Conservation (phyloP, 2,888 invertebrate genomes). For the Eugnorisma glareosa region DNA sequence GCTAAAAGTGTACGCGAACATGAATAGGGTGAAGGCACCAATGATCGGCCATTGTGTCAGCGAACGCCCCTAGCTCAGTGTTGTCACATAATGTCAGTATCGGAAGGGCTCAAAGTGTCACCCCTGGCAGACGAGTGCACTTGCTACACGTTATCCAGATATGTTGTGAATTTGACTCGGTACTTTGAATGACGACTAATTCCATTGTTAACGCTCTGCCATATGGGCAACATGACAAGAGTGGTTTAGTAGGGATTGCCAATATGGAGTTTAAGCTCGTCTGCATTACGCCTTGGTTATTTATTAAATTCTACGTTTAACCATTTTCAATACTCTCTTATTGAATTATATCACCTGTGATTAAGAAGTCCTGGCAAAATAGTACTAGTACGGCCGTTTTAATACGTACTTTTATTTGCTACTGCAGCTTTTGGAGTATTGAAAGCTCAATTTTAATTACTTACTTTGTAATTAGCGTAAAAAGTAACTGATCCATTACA, state of each 20-base stretch:
- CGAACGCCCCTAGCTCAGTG: conserved; percentile 80
- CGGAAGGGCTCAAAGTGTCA: conserved; percentile 88
- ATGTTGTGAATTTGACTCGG: conserved; percentile 84
- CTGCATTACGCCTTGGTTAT: conserved; percentile 59
- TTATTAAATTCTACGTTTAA: conserved; percentile 36
- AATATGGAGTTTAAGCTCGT: conserved; percentile 70
- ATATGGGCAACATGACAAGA: conserved; percentile 87
- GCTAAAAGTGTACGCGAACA: conserved; percentile 68
- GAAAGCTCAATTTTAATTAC: neutral
- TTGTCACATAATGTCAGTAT: conserved; percentile 89
- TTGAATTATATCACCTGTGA: neutral
- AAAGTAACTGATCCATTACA: conserved; percentile 38
- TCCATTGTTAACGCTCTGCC: conserved; percentile 87
- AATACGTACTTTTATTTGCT: neutral
- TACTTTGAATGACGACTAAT: conserved; percentile 90
- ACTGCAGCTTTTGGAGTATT: neutral
- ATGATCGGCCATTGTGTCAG: conserved; percentile 85
- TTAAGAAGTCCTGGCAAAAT: neutral
- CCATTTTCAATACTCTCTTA: conserved; percentile 1
- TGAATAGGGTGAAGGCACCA: conserved; percentile 82
- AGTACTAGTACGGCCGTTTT: neutral
- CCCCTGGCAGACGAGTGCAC: conserved; percentile 87
- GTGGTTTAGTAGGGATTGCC: conserved; percentile 78
- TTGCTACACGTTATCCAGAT: conserved; percentile 88
- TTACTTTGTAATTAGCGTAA: conserved; percentile 12